These are phyloP conservation scores for Pristionchus arcanus DNA, from an alignment of 2,888 invertebrate species.

Conservation along the genomic window DNA sequence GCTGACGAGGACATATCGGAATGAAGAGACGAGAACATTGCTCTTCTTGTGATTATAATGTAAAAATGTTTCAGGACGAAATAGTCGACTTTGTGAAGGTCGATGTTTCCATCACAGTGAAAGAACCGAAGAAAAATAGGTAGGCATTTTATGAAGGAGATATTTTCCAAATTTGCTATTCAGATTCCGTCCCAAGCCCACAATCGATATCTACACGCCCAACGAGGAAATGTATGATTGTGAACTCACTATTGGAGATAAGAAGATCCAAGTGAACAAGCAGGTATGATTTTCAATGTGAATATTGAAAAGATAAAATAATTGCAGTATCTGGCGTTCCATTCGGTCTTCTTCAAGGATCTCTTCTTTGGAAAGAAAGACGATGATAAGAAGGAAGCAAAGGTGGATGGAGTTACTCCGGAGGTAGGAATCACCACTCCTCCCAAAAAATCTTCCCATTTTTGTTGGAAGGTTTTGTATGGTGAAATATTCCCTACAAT, in stretches of 20 bases:
- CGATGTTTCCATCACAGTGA: neutral
- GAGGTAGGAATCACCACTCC: neutral
- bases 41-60: no score
- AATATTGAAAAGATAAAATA: neutral
- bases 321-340: conserved; percentile 33
- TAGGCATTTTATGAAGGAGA: neutral
- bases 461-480: no score
- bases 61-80: neutral
- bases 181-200: conserved; percentile 9
- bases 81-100: neutral
- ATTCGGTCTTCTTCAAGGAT: conserved; percentile 27
- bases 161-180: no score
- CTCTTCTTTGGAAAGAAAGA: conserved; percentile 9
- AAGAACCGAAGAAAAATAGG: conserved; percentile 8
- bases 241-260: neutral
- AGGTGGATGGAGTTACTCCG: conserved; percentile 5
- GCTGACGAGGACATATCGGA: no score
- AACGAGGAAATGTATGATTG: neutral
- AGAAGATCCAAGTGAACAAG: conserved; percentile 33
- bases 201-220: conserved; percentile 11
- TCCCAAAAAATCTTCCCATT: no score
- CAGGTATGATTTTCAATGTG: neutral
- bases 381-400: neutral
- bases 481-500: neutral
- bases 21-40: no score